Percentiles rank a stretch among this genome's conserved stretches.
phyloP scores from a whole-genome alignment of 2,113 vertebrate species.

The Austrofundulus limnaeus region DNA sequence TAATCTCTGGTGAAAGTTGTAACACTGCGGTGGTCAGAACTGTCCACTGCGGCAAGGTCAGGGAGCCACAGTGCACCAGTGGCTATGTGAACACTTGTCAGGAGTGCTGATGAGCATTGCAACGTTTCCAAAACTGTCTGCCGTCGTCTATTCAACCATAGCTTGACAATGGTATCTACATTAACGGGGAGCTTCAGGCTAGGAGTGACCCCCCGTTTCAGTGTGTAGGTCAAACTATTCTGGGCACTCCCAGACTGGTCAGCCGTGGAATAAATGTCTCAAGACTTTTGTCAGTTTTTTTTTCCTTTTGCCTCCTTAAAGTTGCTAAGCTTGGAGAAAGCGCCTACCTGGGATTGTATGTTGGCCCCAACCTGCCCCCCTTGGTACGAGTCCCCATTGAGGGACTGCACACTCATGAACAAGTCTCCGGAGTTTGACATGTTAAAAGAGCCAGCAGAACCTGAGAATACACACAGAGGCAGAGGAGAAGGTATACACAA shows the following conservation, averaged over 20 bases:
- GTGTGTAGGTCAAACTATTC: slow-evolving; percentile 55
- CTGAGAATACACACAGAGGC: slow-evolving; percentile 85
- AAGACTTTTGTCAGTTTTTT: slow-evolving; percentile 19
- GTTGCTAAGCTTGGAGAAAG: slow-evolving; percentile 55
- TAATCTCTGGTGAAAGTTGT: slow-evolving; percentile 63
- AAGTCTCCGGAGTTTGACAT: slow-evolving; percentile 99
- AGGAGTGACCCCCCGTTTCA: slow-evolving; percentile 58
- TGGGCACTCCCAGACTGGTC: slow-evolving; percentile 29
- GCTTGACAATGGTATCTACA: slow-evolving; percentile 67
- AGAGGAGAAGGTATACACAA: slow-evolving; percentile 49
- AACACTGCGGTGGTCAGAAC: slow-evolving; percentile 57
- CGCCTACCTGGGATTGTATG: slow-evolving; percentile 99
- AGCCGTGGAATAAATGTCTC: slow-evolving; percentile 21
- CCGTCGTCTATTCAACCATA: slow-evolving; percentile 67
- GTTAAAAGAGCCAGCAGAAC: slow-evolving; percentile 99
- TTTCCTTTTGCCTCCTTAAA: neutral
- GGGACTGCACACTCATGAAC: slow-evolving; percentile 99
- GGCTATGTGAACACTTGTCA: slow-evolving; percentile 71
- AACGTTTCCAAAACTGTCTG: slow-evolving; percentile 78
- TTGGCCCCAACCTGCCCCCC: slow-evolving; percentile 99
- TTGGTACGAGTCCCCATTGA: slow-evolving; percentile 99
- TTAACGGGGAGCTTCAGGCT: slow-evolving; percentile 57
- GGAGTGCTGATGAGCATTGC: slow-evolving; percentile 71
- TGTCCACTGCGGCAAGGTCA: slow-evolving; percentile 75
- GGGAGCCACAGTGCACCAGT: slow-evolving; percentile 58